Conservation (phyloP, 2,888 invertebrate genomes). For the Nysson spinosus region DNA sequence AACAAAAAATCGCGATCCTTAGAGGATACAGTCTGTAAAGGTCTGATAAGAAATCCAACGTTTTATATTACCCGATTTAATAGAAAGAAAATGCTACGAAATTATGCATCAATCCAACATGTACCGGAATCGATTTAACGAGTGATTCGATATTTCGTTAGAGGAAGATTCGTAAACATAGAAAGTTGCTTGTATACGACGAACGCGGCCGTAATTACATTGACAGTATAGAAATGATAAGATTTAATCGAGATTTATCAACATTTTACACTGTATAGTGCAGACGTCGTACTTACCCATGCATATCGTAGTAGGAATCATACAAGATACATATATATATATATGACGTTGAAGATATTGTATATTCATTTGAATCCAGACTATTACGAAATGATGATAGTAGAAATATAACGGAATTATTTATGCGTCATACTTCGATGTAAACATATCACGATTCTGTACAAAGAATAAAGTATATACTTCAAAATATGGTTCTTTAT, state of each 20-base stretch:
- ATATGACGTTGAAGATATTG: conserved; percentile 17
- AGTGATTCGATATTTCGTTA: no score
- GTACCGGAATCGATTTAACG: no score
- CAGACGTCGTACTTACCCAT: conserved; percentile 46
- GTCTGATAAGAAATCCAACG: no score
- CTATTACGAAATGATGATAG: conserved; percentile 30
- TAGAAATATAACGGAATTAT: conserved; percentile 28
- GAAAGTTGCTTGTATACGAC: conserved; percentile 11
- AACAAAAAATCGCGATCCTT: no score
- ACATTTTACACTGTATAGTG: conserved; percentile 44
- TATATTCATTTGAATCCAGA: conserved; percentile 43
- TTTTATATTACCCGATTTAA: no score
- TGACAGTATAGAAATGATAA: conserved; percentile 17
- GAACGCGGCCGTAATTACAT: conserved; percentile 1
- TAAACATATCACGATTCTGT: conserved; percentile 56
- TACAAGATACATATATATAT: conserved; percentile 11
- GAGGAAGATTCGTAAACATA: neutral
- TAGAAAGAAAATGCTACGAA: no score
- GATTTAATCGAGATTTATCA: conserved; percentile 30
- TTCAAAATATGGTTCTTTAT: conserved; percentile 12
- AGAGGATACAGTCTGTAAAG: no score
- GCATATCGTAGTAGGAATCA: conserved; percentile 44
- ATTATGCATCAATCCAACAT: no score
- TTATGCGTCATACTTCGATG: conserved; percentile 40
- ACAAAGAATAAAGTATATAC: conserved; percentile 55